Base-by-base conservation (phyloP, 23 tunicate species). In the Halocynthia aurantium region DNA sequence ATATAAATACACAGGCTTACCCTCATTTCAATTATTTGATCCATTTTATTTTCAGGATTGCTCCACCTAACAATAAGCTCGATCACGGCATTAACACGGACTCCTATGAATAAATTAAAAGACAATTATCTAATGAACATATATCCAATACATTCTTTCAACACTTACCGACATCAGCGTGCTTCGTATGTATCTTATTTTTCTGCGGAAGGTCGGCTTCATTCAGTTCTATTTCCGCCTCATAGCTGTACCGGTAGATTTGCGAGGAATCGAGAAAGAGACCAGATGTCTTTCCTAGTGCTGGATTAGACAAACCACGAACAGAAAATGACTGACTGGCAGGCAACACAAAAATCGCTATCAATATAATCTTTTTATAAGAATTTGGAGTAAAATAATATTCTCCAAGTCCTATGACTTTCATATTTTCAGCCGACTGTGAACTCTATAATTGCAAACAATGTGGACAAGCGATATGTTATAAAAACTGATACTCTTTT, bases 101-200 rank as follows among this genome's bases (percentile, higher is more conserved):
- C 71, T 8, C 98, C 98, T 92, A 18, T 13, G 78, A 62, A 52
- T 31, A 31, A 31, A 31, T 31, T 31, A 31, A 31, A 31, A 31
- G 44, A 31, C 44, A 31, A 31, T 31, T 31, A 31, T 31, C 44
- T 4, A 31, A 31, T 31, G 44, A 31, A 50, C 11, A 72, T 13
- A 13, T 40, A 40, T 15, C 63, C 2, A 72, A 51, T 2, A 10
- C 64, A 76, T 10, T 76, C 79, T 21, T 5, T 2, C 22, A 76
- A 68, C 31, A 77, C 98, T 74, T 58, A 92, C 98, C 98, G 53
- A 92, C 98, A 78, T 92, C 98, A 7, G 98, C 86, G 76, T 92
- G 88, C 69, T 81, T 82, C 18, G 93, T 44, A 56, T 92, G 86
- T 8, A 62, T 77, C 86, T 92, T 92, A 22, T 82, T 87, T 66